Evolutionary conservation across 2,888 invertebrate genomes (phyloP).

Genomic region (Serripes groenlandicus): DNA sequence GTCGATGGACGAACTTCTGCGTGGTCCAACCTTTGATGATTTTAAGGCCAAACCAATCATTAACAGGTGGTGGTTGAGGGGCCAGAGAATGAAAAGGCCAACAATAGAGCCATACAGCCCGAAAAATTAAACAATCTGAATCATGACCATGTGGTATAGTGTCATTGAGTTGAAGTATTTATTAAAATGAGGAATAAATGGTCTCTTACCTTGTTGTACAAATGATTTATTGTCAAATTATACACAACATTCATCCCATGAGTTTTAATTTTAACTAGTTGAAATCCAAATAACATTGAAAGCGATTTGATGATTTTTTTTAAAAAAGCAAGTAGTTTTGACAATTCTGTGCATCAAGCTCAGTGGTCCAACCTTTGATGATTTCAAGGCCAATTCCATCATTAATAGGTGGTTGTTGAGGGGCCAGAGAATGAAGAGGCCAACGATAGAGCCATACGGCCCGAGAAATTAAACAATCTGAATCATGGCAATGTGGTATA

Average conservation of each 20-base stretch:
- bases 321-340: no score
- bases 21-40: neutral
- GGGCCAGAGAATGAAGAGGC: conserved; percentile 18
- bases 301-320: no score
- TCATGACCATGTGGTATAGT: no score
- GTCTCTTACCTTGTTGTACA: no score
- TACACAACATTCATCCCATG: no score
- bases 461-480: neutral
- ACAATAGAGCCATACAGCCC: conserved; percentile 4
- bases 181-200: no score
- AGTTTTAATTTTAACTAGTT: no score
- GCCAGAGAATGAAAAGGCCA: conserved; percentile 17
- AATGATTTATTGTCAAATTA: no score
- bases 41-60: conserved; percentile 8
- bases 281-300: no score
- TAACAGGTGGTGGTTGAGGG: conserved; percentile 22
- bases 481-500: no score
- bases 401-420: conserved; percentile 18
- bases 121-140: neutral
- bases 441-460: conserved; percentile 1
- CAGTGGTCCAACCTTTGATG: neutral
- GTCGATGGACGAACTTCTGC: conserved; percentile 2
- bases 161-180: no score
- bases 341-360: no score
- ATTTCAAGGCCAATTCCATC: neutral